Base-by-base conservation (phyloP, 2,113 vertebrate species). In the Blennius ocellaris region DNA sequence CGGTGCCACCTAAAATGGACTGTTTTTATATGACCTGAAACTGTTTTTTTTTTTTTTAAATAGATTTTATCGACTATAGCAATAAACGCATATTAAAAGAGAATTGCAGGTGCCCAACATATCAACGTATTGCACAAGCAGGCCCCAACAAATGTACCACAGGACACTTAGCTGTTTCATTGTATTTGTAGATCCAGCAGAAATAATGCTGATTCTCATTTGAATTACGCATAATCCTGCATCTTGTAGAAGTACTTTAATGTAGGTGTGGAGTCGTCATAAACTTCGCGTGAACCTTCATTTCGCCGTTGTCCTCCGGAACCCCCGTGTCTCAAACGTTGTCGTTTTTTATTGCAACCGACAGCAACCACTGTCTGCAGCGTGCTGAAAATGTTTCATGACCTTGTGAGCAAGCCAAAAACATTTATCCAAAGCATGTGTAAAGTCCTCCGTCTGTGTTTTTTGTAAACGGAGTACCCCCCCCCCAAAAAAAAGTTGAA, bases 21-120 rank as follows among this genome's bases (percentile, higher is more conserved):
- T 45, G 52, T 70, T 81, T 83, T 69, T 47, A 59, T 61, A 30
- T 39, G 6, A 11, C 49, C 73, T 56, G 58, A 67, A 69, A n/a
- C 48, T 61, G 69, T 73, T 73, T 57, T 73, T 74, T 76, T n/a
- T n/a, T n/a, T n/a, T n/a, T n/a, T n/a, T n/a, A n/a, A n/a, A 8
- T 48, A 6, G 55, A 78, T 79, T 65, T 51, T 66, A 59, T 78
- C 84, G 84, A 52, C 60, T 73, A 45, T 14, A 56, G 58, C 52
- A 79, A 72, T 76, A 77, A 84, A 81, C 69, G 83, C 53, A 40
- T 61, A 68, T 52, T 69, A 30, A 78, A 78, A 55, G 12, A 1
- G 15, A 50, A 30, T 60, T 12, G 48, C 36, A 11, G 30, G 0
- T 12, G 57, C 49, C 40, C 10, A 11, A 1, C 58, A 69, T 45